These are phyloP conservation scores for Onychomys arenicola DNA, from an alignment of 2,797 vertebrate species.

Conservation along the genomic window DNA sequence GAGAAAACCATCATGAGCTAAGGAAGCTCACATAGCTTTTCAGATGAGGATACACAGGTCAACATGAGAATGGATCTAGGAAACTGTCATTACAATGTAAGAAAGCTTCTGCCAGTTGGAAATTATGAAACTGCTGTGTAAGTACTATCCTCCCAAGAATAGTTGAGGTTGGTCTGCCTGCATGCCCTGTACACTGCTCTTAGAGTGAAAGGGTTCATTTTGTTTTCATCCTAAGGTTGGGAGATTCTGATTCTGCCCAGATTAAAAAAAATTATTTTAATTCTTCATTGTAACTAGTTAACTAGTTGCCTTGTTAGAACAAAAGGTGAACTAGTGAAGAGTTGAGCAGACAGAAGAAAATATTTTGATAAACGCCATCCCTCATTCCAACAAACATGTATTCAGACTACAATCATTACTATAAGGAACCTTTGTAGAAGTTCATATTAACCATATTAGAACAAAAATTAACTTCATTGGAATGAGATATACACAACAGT, in stretches of 20 bases:
- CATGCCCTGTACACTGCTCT: not conserved
- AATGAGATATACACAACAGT: no score
- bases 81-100: not conserved
- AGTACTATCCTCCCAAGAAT: not conserved
- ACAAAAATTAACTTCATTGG: no score
- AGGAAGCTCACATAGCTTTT: not conserved
- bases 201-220: conserved; percentile 18
- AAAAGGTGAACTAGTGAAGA: no score
- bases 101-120: not conserved
- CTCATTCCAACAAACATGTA: no score
- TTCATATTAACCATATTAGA: no score
- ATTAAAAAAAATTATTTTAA: no score
- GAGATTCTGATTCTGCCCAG: not conserved
- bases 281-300: no score
- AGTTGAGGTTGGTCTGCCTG: not conserved
- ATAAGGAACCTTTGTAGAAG: no score
- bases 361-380: no score
- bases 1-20: conserved; percentile 24
- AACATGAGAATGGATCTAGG: not conserved
- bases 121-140: not conserved
- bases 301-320: no score
- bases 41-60: not conserved
- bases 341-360: no score
- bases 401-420: no score
- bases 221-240: conserved; percentile 1